Base-by-base conservation (phyloP, 1,140 invertebrate species). In the Trachymyrmex cornetzi region DNA sequence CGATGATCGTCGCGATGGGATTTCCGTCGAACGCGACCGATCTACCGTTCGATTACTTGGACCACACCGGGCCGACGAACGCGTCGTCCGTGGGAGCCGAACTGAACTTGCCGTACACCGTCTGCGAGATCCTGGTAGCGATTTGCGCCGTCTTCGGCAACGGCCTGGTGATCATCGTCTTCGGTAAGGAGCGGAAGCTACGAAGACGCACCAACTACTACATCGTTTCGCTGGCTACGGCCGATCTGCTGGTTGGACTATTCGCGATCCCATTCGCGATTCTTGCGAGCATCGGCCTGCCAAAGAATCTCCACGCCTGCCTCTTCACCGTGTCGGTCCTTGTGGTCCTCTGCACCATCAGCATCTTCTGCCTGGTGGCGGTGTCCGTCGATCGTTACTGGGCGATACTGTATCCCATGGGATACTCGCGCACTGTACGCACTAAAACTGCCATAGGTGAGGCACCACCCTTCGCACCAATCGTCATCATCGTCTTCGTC, bases 361-460 rank as follows among this genome's bases (percentile, higher is more conserved):
- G 98, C 89, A 99, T 99, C 87, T 98, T 99, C 92, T 98, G 98
- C 93, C 95, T 99, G 90, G 97, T 99, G 1, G 98, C 98, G 3
- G 98, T 99, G 4, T 98, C 98, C 24, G 96, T 99, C 79, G 98
- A 99, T 95, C 96, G 98, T 59, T 99, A 98, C 94, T 98, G 98
- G 98, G 98, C 98, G 16, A 99, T 99, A 86, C 96, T 99, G 0
- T 96, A 98, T 94, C 98, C 98, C 0, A 98, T 99, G 97, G 97
- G 97, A 84, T 99, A 99, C 94, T 98, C 98, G 0, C 96, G 98
- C 85, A 98, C 98, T 93, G 98, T 98, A 79, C 96, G 97, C 30
- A 98, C 97, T 3, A 97, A 97, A 94, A 98, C 97, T 69, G 97
- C 98, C 80, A 97, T 98, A 90, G 96, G 98, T 98, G 94, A 98